phyloP scores from a whole-genome alignment of 1,140 invertebrate species.

The Apis florea region DNA sequence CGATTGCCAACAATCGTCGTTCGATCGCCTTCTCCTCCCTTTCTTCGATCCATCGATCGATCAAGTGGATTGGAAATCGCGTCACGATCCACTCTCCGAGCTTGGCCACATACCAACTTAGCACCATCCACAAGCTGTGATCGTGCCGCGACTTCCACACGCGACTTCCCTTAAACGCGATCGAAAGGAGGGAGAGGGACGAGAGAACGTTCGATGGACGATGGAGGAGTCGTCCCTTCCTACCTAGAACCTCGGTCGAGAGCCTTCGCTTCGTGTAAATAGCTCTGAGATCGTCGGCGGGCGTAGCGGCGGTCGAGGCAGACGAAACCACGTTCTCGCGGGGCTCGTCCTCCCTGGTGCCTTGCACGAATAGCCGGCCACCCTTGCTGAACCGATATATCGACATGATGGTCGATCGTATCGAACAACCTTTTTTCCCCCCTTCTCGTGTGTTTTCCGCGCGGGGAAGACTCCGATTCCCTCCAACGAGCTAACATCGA shows the following conservation, averaged over 20 bases:
- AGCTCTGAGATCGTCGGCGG: conserved; percentile 84
- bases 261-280: conserved; percentile 90
- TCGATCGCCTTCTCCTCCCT: too few species aligned
- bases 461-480: too few species aligned
- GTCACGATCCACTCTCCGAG: conserved; percentile 26
- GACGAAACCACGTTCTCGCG: conserved; percentile 73
- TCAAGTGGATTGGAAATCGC: conserved; percentile 17
- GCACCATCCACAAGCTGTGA: conserved; percentile 2
- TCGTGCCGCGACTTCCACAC: conserved; percentile 11
- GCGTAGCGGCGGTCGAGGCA: conserved; percentile 64
- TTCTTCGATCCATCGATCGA: neutral
- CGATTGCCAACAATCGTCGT: too few species aligned
- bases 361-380: conserved; percentile 89
- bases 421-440: neutral
- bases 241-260: conserved; percentile 90
- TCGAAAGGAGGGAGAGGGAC: neutral
- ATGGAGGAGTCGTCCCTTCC: neutral
- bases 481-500: conserved; percentile 23
- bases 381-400: conserved; percentile 89
- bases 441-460: too few species aligned
- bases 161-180: neutral
- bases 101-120: conserved; percentile 8
- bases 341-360: conserved; percentile 85
- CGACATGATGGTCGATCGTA: conserved; percentile 81
- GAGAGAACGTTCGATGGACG: too few species aligned